Evolutionary conservation across 2,797 vertebrate genomes (phyloP), one percentile per base, ranked within the genome.

Genomic region (Australoheros facetus): DNA sequence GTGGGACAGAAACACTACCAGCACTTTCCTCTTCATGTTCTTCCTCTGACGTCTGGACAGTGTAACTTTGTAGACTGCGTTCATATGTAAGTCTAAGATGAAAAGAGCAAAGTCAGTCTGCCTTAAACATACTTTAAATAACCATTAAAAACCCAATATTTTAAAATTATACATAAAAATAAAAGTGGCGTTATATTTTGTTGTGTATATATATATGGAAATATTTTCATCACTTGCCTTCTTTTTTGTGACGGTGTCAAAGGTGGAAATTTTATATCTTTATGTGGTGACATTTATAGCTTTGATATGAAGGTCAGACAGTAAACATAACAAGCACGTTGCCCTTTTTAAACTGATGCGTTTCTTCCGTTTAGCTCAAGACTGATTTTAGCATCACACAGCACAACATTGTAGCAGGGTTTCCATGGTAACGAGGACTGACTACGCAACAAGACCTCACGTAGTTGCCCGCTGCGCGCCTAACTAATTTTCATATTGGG

Each of bases 341-440:
- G 16, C 51, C 54, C 8, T 7, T 26, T 12, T 48, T 3, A 69
- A 23, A 28, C 3, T 2, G 17, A 4, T 42, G 10, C 17, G 16
- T 69, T 34, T 56, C 17, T 11, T 12, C 13, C 11, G 54, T 56
- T 42, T 32, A 21, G 56, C 30, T 60, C 55, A 7, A 54, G 4
- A 12, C 39, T 57, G 3, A 4, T 26, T 42, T 58, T 13, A 71
- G 74, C 28, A 14, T 69, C 70, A 21, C 51, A 39, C 6, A 26
- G 0, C 30, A 26, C 28, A 56, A 21, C 23, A 1, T 60, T 82
- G 86, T 79, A 30, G 45, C 26, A 5, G 0, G 17, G 90, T 93
- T 87, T 53, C 93, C 88, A 89, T 83, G 78, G 91, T 56, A 87
- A 92, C 87, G 13, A 32, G 7, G 64, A 71, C 39, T 13, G 32